Base-by-base conservation (phyloP, 1,140 invertebrate species). In the Zaprionus inermis region DNA sequence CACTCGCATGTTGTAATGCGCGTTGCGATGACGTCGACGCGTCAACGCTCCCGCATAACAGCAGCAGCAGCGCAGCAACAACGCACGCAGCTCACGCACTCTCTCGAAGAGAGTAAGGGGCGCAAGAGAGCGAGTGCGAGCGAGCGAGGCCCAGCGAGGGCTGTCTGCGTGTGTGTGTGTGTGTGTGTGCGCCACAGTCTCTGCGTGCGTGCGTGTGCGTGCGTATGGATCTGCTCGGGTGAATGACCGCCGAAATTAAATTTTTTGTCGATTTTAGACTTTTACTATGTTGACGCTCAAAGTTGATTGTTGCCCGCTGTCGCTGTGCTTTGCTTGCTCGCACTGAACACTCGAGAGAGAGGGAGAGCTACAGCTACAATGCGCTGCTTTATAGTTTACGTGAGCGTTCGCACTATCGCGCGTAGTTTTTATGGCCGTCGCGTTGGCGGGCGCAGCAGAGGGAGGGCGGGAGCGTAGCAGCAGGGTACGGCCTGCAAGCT, bases 191-290 rank as follows among this genome's bases (percentile, higher is more conserved):
- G 24, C 63, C 24, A 28, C 24, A 28, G 24, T 28, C 24, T 28
- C 24, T 44, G 58, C 28, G 30, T 7, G 58, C 46, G 58, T 51
- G 41, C 60, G 58, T 63, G 78, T 78, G 71, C 18, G 67, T 76
- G 72, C 60, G 52, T 81, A 67, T 54, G 79, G 76, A 77, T 76
- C 79, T 77, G 65, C 66, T 73, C 76, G 81, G 91, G 90, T 91
- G 83, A 91, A 91, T 91, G 90, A 91, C 90, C 90, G 83, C 90
- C 90, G 90, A 91, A 81, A 90, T 80, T 83, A 91, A 82, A 77
- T 90, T 90, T 88, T 91, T 91, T 91, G 78, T 91, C 84, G 76
- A 89, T 91, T 91, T 91, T 89, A 91, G 90, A 91, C 90, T 91
- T 91, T 91, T 91, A 90, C 90, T 91, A 91, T 91, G 90, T 90